A percentile compares a stretch with the other conserved stretches of the same genome.
These are phyloP conservation scores for Australoheros scitulus DNA, from an alignment of 2,113 vertebrate genomes.

Conservation along the genomic window DNA sequence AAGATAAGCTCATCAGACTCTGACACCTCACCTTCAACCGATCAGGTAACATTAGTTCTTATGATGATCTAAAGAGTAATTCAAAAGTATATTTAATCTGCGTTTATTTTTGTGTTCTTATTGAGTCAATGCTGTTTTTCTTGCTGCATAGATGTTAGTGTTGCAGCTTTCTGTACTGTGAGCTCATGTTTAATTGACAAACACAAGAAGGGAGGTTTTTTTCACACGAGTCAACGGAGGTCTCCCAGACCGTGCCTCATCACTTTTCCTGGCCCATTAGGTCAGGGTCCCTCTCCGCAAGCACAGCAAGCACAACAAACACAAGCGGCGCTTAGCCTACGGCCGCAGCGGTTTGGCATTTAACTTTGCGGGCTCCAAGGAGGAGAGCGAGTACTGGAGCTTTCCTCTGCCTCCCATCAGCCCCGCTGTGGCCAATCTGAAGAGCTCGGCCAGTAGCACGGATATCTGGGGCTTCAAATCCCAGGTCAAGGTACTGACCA, in stretches of 20 bases:
- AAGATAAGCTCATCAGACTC: constrained; percentile 70
- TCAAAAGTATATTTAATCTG: neutral
- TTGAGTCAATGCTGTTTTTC: neutral
- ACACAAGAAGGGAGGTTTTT: neutral
- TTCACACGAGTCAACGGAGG: neutral
- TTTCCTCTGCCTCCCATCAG: constrained; percentile 82
- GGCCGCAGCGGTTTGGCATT: constrained; percentile 76
- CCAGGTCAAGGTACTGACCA: constrained; percentile 72
- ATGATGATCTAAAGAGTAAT: neutral
- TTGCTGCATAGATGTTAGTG: neutral
- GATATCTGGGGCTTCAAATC: constrained; percentile 39
- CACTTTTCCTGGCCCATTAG: constrained; percentile 69
- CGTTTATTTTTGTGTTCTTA: neutral
- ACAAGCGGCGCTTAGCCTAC: constrained; percentile 77
- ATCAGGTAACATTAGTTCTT: constrained; percentile 64
- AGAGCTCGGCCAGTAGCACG: constrained; percentile 52
- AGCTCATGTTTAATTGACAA: neutral
- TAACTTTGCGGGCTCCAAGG: constrained; percentile 61
- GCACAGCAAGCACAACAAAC: constrained; percentile 59
- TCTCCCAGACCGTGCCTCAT: constrained; percentile 44
- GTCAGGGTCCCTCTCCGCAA: constrained; percentile 59
- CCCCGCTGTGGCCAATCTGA: constrained; percentile 47
- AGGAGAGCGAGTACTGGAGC: constrained; percentile 79
- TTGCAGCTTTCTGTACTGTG: constrained; percentile 7
- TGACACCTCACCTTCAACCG: constrained; percentile 64